These are phyloP conservation scores for Gavialis gangeticus DNA, from an alignment of 2,113 vertebrate genomes.

Conservation along the genomic window DNA sequence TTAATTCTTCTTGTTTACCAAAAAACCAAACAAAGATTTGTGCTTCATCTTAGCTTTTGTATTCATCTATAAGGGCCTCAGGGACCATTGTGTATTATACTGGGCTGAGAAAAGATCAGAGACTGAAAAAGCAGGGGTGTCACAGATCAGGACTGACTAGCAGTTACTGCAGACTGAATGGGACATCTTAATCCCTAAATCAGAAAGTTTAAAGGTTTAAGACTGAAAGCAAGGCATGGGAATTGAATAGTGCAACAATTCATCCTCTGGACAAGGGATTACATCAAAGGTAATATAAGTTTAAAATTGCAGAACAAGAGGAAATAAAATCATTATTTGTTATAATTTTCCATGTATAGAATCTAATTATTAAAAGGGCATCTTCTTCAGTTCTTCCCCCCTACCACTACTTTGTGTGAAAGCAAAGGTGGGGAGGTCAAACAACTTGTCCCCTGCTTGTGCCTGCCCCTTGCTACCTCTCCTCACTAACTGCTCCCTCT, in stretches of 20 bases:
- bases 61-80: background rate
- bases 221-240: background rate
- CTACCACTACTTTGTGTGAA: background rate
- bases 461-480: too few relatives aligned
- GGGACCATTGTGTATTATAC: background rate
- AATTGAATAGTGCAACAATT: background rate
- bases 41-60: background rate
- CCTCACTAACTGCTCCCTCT: too few relatives aligned
- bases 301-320: background rate
- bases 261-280: background rate
- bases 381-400: too few relatives aligned
- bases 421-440: background rate
- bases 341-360: too few relatives aligned
- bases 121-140: rapidly evolving
- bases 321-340: background rate
- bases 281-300: rapidly evolving
- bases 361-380: too few relatives aligned
- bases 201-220: background rate
- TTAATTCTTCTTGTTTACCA: background rate
- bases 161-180: background rate
- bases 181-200: too few relatives aligned
- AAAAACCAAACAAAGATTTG: too few relatives aligned
- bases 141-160: background rate
- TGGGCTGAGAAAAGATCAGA: background rate
- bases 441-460: background rate